Evolutionary conservation across 2,113 vertebrate genomes (phyloP).

Genomic region (Saccopteryx leptura): DNA sequence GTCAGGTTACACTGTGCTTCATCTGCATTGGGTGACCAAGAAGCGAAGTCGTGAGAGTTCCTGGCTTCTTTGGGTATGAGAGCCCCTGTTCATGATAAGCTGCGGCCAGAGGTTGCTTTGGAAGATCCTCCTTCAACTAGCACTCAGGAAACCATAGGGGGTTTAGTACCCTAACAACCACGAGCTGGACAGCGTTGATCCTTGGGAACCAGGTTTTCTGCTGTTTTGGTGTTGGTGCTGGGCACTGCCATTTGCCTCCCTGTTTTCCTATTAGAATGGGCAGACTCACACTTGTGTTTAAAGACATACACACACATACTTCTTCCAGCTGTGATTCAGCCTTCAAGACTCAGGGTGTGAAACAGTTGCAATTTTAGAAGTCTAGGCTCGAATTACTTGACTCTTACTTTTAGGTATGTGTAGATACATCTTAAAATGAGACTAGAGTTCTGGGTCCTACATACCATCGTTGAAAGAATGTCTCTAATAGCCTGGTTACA

Average conservation of each 20-base stretch:
- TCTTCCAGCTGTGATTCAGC: background rate
- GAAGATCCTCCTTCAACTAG: background rate
- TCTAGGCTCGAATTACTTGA: background rate
- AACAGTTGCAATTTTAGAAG: background rate
- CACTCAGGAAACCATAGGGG: background rate
- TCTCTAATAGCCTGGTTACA: background rate
- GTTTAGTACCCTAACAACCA: background rate
- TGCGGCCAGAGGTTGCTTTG: background rate
- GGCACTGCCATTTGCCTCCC: background rate
- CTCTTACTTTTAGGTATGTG: background rate
- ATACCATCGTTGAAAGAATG: background rate
- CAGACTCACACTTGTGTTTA: background rate
- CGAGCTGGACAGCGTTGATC: background rate
- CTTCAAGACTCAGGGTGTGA: background rate
- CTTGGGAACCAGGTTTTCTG: background rate
- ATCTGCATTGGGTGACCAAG: constrained; percentile 45
- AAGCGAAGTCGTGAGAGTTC: background rate
- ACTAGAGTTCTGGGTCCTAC: background rate
- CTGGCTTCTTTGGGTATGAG: background rate
- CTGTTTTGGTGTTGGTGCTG: background rate
- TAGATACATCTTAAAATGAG: background rate
- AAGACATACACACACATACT: rapidly evolving
- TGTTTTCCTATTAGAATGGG: background rate
- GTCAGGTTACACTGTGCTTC: constrained; percentile 60
- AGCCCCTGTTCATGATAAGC: background rate